Percentiles rank a stretch among this genome's conserved stretches.
These are phyloP conservation scores for Typhlomys cinereus DNA, from an alignment of 2,113 vertebrate genomes.

Conservation along the genomic window DNA sequence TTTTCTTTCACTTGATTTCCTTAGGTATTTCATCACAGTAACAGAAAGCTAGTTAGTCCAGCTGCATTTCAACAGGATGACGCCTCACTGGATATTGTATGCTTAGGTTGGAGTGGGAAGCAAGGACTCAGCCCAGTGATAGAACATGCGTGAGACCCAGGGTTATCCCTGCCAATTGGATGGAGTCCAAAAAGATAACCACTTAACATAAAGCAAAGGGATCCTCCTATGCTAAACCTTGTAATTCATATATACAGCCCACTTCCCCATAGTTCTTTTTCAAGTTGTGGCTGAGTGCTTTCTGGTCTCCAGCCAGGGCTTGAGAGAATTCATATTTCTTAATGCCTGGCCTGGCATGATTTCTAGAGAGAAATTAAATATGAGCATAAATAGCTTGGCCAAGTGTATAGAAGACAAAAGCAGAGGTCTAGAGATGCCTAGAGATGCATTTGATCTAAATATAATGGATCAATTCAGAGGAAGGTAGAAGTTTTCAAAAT, in stretches of 20 bases:
- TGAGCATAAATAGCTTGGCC: constrained; percentile 39
- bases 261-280: not conserved
- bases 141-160: not conserved
- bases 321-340: constrained; percentile 12
- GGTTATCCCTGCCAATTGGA: too few relatives aligned
- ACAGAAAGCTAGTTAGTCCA: not conserved
- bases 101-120: not conserved
- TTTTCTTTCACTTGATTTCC: not conserved
- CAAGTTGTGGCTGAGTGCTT: not conserved
- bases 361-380: constrained; percentile 56
- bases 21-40: not conserved
- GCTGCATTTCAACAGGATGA: not conserved
- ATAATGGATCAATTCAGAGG: constrained; percentile 22
- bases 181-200: not conserved
- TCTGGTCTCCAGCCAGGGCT: constrained; percentile 11
- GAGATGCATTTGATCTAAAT: constrained; percentile 11
- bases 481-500: not conserved
- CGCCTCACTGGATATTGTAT: not conserved
- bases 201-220: not conserved
- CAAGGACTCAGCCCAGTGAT: not conserved
- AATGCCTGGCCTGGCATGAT: not conserved
- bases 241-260: not conserved
- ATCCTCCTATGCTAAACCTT: not conserved
- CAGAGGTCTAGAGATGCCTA: constrained; percentile 1
- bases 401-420: not conserved